Percentiles rank a stretch among this genome's conserved stretches.
Conservation (phyloP, 1,140 invertebrate genomes). For the Steinernema feltiae region DNA sequence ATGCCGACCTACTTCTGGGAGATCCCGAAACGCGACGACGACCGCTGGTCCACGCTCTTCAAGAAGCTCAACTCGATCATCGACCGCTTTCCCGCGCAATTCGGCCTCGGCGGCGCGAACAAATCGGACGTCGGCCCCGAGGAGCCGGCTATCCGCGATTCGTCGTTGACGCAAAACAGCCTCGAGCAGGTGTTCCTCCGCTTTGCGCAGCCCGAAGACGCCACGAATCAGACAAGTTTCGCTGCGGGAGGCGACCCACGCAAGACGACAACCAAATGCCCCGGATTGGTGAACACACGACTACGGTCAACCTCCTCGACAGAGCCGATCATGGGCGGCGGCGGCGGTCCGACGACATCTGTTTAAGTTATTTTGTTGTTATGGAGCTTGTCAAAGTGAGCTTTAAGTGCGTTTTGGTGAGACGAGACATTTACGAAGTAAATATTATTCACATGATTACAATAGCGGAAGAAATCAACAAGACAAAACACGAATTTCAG, state of each 20-base stretch:
- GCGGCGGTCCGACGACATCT: neutral
- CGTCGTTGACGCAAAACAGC: neutral
- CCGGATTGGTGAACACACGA: neutral
- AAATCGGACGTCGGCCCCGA: neutral
- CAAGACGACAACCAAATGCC: neutral
- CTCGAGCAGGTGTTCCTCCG: conserved; percentile 2
- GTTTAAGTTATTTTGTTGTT: conserved; percentile 10
- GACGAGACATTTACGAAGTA: too few species aligned
- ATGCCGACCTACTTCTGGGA: conserved; percentile 9
- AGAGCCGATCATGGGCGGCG: neutral
- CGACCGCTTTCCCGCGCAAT: neutral
- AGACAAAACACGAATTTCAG: neutral
- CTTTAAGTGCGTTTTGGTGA: neutral
- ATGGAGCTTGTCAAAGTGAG: too few species aligned
- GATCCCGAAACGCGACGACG: neutral
- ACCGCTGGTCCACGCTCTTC: conserved; percentile 3
- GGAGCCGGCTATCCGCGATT: neutral
- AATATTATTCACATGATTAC: too few species aligned
- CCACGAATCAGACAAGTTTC: neutral
- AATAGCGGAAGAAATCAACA: too few species aligned
- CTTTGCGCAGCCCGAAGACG: conserved; percentile 3
- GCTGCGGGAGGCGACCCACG: neutral
- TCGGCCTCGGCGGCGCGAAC: neutral
- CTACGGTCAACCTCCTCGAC: neutral
- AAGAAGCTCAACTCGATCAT: conserved; percentile 11